Evolutionary conservation across 2,113 vertebrate genomes (phyloP).

Genomic region (Hiodon alosoides): DNA sequence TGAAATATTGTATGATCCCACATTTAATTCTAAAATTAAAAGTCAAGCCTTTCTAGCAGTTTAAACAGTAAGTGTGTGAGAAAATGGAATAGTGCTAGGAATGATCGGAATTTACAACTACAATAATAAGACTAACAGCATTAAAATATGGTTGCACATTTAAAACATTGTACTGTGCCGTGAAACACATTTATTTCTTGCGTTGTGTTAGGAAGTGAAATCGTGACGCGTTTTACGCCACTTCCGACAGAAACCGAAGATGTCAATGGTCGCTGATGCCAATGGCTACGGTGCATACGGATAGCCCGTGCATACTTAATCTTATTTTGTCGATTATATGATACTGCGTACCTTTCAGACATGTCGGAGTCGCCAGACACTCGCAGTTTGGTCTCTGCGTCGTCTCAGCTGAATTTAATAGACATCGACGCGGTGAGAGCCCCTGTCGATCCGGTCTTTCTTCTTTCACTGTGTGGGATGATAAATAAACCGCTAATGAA

Average conservation of each 20-base stretch:
- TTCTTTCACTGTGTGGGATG: neutral
- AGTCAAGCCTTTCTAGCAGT: neutral
- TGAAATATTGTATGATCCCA: no score
- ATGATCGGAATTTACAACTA: no score
- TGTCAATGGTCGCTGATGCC: neutral
- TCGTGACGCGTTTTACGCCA: neutral
- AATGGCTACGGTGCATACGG: neutral
- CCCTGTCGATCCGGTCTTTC: no score
- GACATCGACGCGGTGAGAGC: conserved; percentile 62
- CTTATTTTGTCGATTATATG: neutral
- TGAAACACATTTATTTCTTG: no score
- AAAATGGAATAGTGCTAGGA: no score
- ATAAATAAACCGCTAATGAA: neutral
- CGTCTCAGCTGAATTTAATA: conserved; percentile 63
- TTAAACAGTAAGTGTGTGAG: neutral
- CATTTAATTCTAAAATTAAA: no score
- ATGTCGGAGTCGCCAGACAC: conserved; percentile 68
- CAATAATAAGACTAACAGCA: no score
- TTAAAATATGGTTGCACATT: no score
- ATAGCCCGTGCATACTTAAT: neutral
- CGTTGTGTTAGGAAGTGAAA: neutral
- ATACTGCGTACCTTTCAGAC: neutral
- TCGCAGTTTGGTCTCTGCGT: conserved; percentile 57
- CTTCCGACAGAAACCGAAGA: conserved; percentile 10
- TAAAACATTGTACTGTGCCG: no score